Conservation (phyloP, 2,888 invertebrate species). For the Gortyna flavago region DNA sequence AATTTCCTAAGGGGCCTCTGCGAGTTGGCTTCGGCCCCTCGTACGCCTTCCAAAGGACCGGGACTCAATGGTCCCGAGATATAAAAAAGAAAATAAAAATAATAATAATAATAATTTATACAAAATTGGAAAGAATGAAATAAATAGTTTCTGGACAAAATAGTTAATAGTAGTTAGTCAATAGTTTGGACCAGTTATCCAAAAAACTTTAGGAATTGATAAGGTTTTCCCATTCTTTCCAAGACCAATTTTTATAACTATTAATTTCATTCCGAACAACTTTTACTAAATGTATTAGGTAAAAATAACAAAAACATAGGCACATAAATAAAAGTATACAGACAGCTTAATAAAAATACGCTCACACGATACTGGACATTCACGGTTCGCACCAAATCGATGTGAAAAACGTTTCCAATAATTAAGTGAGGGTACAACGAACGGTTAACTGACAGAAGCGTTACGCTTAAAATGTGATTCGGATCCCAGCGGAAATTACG, state of each 20-base stretch:
- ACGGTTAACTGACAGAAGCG: slow-evolving; percentile 59
- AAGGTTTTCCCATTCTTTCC: not conserved
- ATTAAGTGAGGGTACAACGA: slow-evolving; percentile 62
- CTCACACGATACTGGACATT: slow-evolving; percentile 11
- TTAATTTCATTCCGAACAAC: not conserved
- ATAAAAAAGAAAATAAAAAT: too few species aligned
- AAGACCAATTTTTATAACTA: not conserved
- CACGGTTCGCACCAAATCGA: slow-evolving; percentile 33
- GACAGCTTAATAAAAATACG: slow-evolving; percentile 24
- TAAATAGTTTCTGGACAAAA: not conserved
- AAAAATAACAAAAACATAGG: not conserved
- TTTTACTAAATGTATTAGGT: not conserved
- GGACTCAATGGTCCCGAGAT: too few species aligned
- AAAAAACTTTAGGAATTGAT: not conserved
- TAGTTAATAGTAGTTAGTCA: not conserved
- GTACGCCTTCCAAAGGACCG: too few species aligned
- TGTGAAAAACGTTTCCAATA: slow-evolving; percentile 63
- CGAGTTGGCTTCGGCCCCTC: too few species aligned
- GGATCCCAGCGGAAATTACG: slow-evolving; percentile 69
- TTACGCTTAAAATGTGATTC: slow-evolving; percentile 66
- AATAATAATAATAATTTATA: slow-evolving; percentile 6
- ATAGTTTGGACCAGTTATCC: not conserved
- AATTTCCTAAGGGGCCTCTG: too few species aligned
- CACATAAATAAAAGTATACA: not conserved
- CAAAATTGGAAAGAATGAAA: slow-evolving; percentile 1